A percentile compares a stretch with the other conserved stretches of the same genome.
Conservation (phyloP, 2,113 vertebrate species). For the Vidua chalybeata region DNA sequence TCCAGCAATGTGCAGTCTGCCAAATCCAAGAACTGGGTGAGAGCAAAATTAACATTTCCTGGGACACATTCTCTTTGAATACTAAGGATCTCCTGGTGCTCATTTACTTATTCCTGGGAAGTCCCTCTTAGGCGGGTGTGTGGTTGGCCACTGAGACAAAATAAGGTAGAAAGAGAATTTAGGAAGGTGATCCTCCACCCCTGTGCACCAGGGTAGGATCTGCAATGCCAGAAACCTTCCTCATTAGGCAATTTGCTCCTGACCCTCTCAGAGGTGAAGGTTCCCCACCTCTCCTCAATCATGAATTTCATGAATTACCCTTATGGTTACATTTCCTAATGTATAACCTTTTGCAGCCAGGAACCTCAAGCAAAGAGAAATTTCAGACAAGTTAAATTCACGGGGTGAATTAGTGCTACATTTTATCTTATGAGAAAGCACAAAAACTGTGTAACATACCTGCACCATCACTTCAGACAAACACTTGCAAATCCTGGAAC, state of each 20-base stretch:
- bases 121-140: background rate
- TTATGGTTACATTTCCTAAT: background rate
- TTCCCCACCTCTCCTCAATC: background rate
- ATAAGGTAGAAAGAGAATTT: background rate
- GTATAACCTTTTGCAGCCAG: background rate
- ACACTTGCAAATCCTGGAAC: background rate
- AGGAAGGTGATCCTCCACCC: background rate
- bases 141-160: background rate
- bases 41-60: background rate
- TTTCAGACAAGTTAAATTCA: background rate
- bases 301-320: background rate
- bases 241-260: background rate
- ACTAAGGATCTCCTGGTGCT: background rate
- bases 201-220: background rate
- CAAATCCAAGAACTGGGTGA: background rate
- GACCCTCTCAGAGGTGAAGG: background rate
- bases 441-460: background rate
- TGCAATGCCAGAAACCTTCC: background rate
- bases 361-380: background rate
- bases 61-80: background rate
- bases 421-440: background rate
- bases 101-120: background rate
- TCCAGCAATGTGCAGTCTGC: background rate
- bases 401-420: background rate
- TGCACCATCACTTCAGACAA: background rate